Percentiles rank a stretch among this genome's conserved stretches.
Evolutionary conservation across 2,888 invertebrate species (phyloP).

Genomic region (Malacosoma neustria): DNA sequence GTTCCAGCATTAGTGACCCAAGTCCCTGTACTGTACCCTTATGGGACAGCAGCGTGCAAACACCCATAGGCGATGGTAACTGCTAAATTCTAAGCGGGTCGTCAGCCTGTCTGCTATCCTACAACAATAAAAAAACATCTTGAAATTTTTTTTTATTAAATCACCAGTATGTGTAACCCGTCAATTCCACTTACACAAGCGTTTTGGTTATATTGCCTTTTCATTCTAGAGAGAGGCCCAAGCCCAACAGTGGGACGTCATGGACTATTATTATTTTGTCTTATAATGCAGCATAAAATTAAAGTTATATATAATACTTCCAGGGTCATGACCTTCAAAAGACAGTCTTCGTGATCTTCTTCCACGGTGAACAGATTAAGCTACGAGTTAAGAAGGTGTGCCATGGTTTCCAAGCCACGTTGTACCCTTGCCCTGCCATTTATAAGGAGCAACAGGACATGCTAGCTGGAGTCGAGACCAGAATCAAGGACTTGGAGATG

Average conservation of each 20-base stretch:
- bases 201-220: neutral
- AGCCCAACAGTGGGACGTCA: neutral
- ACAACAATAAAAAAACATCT: too few species aligned
- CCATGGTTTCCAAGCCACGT: slow-evolving; percentile 83
- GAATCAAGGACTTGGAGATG: slow-evolving; percentile 82
- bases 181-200: too few species aligned
- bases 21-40: too few species aligned
- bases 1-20: too few species aligned
- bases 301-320: slow-evolving; percentile 10
- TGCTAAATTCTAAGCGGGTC: too few species aligned
- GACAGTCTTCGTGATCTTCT: slow-evolving; percentile 80
- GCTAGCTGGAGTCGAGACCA: slow-evolving; percentile 80
- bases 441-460: slow-evolving; percentile 82
- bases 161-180: too few species aligned
- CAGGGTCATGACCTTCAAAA: slow-evolving; percentile 82
- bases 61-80: too few species aligned
- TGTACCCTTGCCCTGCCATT: slow-evolving; percentile 85
- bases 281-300: too few species aligned
- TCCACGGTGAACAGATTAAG: slow-evolving; percentile 84
- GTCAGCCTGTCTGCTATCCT: too few species aligned
- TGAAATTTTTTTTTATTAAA: too few species aligned
- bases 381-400: slow-evolving; percentile 84
- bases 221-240: neutral
- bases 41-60: too few species aligned
- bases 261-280: neutral